Base-by-base conservation (phyloP, 2,888 invertebrate species). In the Mimas tiliae region DNA sequence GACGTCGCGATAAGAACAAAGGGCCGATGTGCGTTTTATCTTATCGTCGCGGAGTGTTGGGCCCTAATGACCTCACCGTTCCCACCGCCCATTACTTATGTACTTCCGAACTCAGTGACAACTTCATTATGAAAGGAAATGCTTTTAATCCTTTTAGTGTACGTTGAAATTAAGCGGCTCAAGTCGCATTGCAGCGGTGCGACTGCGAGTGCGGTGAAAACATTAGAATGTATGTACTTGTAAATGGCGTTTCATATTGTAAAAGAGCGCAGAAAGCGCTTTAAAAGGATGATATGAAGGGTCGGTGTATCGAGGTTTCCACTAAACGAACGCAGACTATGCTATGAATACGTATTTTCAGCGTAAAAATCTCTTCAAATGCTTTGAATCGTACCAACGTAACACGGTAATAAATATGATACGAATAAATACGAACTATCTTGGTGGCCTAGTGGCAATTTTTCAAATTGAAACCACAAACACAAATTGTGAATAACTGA, bases 1-100 rank as follows among this genome's bases (percentile, higher is more conserved):
- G 92, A 91, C 90, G 80, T 76, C 73, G 78, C 87, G 91, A 91
- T 91, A 91, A 88, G 79, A 81, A 81, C 85, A 89, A 88, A 86
- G 83, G 79, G 81, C 87, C 90, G 87, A 85, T 84, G 74, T 74
- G 78, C 58, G 62, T 65, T 88, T 45, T 89, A 92, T 92, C 91
- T 93, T 90, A 92, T 91, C 91, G 79, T 62, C n/a, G 66, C 71
- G 74, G 80, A 83, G 85, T 86, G 87, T 84, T 83, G 81, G 79
- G 83, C 84, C 79, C 87, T 92, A 92, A 92, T 90, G 90, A 89
- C 89, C 82, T 63, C 48, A 75, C 77, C 76, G 71, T 75, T 72
- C 78, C 78, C 74, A 79, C 84, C 80, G 80, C 75, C 83, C 75
- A 69, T 71, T 68, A 69, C 55, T 64, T 64, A 66, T 77, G 77